Conservation (phyloP, 2,888 invertebrate species). For the Ectemnius continuus region DNA sequence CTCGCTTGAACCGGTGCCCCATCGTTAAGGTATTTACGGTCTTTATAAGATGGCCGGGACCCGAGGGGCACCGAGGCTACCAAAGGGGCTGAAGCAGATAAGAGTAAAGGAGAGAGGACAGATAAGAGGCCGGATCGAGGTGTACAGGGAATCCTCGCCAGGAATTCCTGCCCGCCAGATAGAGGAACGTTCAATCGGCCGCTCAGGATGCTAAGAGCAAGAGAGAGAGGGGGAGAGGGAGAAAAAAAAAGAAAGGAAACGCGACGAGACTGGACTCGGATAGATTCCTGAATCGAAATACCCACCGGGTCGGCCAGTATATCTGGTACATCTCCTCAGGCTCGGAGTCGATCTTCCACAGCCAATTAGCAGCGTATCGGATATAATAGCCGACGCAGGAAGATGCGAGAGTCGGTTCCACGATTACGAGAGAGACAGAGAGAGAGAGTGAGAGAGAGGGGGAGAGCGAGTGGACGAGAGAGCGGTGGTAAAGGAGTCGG, state of each 20-base stretch:
- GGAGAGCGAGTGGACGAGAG: constrained; percentile 21
- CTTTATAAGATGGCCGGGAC: background rate
- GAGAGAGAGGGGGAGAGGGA: background rate
- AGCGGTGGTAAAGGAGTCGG: background rate
- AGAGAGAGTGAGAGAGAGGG: constrained; percentile 19
- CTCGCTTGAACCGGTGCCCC: background rate
- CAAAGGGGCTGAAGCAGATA: background rate
- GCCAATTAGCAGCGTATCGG: constrained; percentile 51
- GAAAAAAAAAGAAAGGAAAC: constrained; percentile 7
- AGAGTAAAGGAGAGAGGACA: background rate
- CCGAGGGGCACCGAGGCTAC: background rate
- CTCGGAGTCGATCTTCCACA: constrained; percentile 17
- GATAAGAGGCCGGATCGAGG: background rate
- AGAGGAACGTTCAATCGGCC: constrained; percentile 6
- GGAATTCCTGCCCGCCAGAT: background rate
- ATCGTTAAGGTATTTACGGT: background rate
- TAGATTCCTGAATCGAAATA: constrained; percentile 35
- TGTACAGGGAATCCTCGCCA: background rate
- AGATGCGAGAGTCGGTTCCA: constrained; percentile 33
- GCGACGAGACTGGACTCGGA: background rate
- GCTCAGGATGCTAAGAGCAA: too few species aligned
- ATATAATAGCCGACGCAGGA: constrained; percentile 36
- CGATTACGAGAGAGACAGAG: constrained; percentile 34
- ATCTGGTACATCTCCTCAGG: constrained; percentile 17
- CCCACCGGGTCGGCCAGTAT: constrained; percentile 10